A percentile compares a stretch with the other conserved stretches of the same genome.
These are phyloP conservation scores for Lutraria lutraria DNA, from an alignment of 2,888 invertebrate species.

Conservation along the genomic window DNA sequence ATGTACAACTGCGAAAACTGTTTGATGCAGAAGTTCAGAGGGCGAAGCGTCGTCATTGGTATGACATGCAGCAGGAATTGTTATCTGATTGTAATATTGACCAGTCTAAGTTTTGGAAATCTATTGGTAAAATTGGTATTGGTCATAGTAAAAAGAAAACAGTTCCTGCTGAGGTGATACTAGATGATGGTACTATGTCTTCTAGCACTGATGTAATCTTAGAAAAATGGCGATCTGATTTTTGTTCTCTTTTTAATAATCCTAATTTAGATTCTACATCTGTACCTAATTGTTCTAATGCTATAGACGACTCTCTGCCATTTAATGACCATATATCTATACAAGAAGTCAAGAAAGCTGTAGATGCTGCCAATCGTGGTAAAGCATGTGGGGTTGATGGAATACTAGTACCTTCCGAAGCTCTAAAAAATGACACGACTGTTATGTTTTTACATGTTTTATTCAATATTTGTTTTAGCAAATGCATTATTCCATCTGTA, in stretches of 20 bases:
- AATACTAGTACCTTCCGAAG: too few species aligned
- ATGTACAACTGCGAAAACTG: too few species aligned
- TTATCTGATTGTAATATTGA: constrained; percentile 20
- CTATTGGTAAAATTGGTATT: constrained; percentile 52
- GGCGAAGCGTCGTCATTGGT: too few species aligned
- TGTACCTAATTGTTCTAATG: background rate
- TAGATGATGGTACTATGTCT: constrained; percentile 31
- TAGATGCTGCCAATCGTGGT: constrained; percentile 43
- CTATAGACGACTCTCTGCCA: background rate
- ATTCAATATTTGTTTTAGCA: constrained; percentile 56
- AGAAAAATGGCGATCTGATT: constrained; percentile 44
- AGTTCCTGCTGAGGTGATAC: constrained; percentile 33
- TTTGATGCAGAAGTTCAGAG: too few species aligned
- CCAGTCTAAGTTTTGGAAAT: constrained; percentile 46
- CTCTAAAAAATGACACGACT: constrained; percentile 47
- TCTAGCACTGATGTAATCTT: background rate
- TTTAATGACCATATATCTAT: constrained; percentile 28
- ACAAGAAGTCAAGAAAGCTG: too few species aligned
- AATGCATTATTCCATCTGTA: constrained; percentile 45
- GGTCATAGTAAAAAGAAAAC: constrained; percentile 21
- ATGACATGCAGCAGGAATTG: constrained; percentile 25
- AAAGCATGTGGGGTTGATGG: constrained; percentile 49
- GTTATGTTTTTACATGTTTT: constrained; percentile 36
- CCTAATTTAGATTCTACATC: background rate
- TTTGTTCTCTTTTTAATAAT: constrained; percentile 39